phyloP scores from a whole-genome alignment of 2,113 vertebrate genomes.

The Pachypanchax playfairii region DNA sequence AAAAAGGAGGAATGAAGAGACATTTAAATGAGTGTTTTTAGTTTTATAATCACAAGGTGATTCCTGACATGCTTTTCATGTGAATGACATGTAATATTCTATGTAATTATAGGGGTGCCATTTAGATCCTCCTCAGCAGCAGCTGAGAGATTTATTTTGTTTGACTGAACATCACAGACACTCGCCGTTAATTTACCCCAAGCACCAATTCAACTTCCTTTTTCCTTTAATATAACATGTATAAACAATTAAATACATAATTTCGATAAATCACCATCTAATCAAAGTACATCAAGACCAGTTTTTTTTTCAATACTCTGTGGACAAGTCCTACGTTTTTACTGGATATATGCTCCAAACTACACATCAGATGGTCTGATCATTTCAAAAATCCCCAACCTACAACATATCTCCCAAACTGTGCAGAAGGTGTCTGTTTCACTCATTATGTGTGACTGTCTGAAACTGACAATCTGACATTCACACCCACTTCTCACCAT shows the following conservation, averaged over 20 bases:
- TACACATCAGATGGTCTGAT: conserved; percentile 13
- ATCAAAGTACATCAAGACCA: too few species aligned
- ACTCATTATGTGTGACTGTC: conserved; percentile 13
- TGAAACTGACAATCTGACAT: conserved; percentile 34
- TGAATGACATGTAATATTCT: conserved; percentile 71
- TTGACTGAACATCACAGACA: conserved; percentile 4
- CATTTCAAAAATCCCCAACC: conserved; percentile 1
- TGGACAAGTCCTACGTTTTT: too few species aligned
- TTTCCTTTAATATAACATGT: background rate
- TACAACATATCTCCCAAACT: background rate
- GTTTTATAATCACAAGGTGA: conserved; percentile 69
- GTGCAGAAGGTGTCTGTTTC: conserved; percentile 28
- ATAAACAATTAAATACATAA: too few species aligned
- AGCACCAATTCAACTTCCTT: background rate
- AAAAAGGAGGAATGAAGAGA: conserved; percentile 38
- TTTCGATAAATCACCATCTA: too few species aligned
- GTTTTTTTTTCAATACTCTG: too few species aligned
- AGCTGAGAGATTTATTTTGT: conserved; percentile 32
- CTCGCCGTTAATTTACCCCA: conserved; percentile 1
- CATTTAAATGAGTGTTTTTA: conserved; percentile 70
- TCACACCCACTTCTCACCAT: conserved; percentile 14
- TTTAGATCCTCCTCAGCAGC: conserved; percentile 45
- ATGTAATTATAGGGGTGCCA: conserved; percentile 75
- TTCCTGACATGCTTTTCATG: conserved; percentile 67
- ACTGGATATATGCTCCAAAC: background rate